phyloP scores from a whole-genome alignment of 1,140 invertebrate species.

The Sycophaga agraensis region DNA sequence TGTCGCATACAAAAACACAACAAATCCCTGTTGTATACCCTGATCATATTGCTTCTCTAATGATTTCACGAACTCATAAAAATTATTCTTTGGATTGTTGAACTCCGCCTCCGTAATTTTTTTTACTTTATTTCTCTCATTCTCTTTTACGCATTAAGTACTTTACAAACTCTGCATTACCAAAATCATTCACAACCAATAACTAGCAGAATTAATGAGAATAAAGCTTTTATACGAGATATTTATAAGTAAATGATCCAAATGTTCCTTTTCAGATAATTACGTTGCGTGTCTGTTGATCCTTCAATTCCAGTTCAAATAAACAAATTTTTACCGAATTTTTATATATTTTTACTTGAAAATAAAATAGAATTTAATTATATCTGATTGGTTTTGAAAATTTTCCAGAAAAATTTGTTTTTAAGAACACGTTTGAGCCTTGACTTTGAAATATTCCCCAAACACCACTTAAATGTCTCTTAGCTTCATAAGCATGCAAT shows the following conservation, averaged over 20 bases:
- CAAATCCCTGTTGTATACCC: constrained; percentile 58
- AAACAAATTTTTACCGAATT: constrained; percentile 8
- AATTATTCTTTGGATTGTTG: constrained; percentile 32
- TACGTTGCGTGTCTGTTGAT: background rate
- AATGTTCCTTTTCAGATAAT: constrained; percentile 5
- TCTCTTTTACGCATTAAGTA: background rate
- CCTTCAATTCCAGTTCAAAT: background rate
- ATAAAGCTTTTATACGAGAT: background rate
- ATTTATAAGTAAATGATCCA: background rate
- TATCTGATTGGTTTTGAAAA: background rate
- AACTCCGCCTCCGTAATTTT: constrained; percentile 15
- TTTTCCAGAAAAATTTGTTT: constrained; percentile 10
- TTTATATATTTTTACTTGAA: background rate
- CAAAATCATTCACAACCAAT: constrained; percentile 3
- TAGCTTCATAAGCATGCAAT: constrained; percentile 55
- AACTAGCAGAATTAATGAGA: constrained; percentile 1
- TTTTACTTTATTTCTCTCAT: background rate
- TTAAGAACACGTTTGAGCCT: background rate
- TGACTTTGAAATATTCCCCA: constrained; percentile 40
- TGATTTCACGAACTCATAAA: constrained; percentile 28
- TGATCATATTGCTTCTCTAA: constrained; percentile 42
- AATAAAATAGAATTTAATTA: background rate
- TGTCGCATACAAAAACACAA: constrained; percentile 60
- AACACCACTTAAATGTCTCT: constrained; percentile 46
- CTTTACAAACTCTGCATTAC: background rate